Conservation (phyloP, 1,140 invertebrate species). For the Telenomus remus region DNA sequence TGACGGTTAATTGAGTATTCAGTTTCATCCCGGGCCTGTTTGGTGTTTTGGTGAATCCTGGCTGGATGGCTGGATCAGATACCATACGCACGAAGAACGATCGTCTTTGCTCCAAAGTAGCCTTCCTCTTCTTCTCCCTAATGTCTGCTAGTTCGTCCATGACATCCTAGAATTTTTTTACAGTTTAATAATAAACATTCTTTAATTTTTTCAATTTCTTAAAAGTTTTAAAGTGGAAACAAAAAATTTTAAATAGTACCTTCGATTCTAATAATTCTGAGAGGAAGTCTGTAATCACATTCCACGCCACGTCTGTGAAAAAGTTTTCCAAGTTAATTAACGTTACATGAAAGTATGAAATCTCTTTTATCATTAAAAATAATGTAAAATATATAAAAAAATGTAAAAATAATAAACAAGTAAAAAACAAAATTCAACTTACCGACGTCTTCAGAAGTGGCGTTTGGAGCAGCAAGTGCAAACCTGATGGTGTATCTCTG, state of each 20-base stretch:
- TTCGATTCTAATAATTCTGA: conserved; percentile 85
- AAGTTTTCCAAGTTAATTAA: conserved; percentile 2
- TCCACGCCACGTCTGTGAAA: conserved; percentile 89
- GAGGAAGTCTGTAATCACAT: conserved; percentile 89
- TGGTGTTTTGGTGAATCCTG: conserved; percentile 73
- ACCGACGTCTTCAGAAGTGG: conserved; percentile 91
- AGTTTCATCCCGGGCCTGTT: conserved; percentile 69
- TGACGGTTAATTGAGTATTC: conserved; percentile 70
- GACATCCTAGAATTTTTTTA: conserved; percentile 75
- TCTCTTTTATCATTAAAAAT: too few relatives aligned
- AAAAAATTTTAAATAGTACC: conserved; percentile 58
- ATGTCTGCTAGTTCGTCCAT: conserved; percentile 82
- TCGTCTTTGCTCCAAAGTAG: conserved; percentile 89
- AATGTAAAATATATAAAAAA: too few relatives aligned
- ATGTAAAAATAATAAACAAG: too few relatives aligned
- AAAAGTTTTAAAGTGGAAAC: background rate
- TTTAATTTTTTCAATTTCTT: too few relatives aligned
- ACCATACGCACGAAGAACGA: conserved; percentile 98
- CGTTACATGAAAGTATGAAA: too few relatives aligned
- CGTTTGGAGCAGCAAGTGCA: conserved; percentile 94
- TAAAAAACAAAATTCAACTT: conserved; percentile 56
- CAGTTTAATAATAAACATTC: background rate
- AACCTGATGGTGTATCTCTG: conserved; percentile 96
- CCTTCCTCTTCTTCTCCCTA: conserved; percentile 80
- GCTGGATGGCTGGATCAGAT: conserved; percentile 92